phyloP scores from a whole-genome alignment of 23 tunicate genomes.

The Oikopleura vanhoeffeni region DNA sequence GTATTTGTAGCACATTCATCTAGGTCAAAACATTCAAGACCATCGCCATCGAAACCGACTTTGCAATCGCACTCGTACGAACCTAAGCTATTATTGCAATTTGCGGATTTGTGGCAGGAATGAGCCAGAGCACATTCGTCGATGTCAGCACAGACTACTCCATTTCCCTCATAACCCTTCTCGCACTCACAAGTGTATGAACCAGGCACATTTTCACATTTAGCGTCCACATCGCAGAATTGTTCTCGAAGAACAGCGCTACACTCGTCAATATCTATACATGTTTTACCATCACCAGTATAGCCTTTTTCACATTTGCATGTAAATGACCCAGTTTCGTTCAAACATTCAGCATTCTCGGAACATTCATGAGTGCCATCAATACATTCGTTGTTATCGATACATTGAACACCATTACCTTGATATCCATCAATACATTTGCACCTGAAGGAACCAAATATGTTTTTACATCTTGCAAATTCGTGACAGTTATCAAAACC shows the following conservation, averaged over 20 bases:
- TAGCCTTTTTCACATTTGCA: neutral
- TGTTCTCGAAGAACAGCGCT: neutral
- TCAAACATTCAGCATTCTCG: neutral
- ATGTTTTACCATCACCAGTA: neutral
- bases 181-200: constrained; percentile 36
- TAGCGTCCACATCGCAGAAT: constrained; percentile 31
- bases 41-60: neutral
- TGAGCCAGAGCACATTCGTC: neutral
- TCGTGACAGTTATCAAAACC: neutral
- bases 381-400: constrained; percentile 16
- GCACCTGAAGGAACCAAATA: neutral
- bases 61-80: neutral
- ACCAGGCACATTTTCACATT: constrained; percentile 32
- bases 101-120: neutral
- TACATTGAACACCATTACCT: neutral
- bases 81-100: neutral
- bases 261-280: constrained; percentile 59
- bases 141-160: neutral
- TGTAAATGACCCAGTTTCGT: neutral
- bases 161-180: constrained; percentile 27
- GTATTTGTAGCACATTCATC: neutral
- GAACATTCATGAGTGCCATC: neutral
- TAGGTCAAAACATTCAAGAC: neutral
- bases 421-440: constrained; percentile 12
- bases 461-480: neutral